Evolutionary conservation across 2,113 vertebrate genomes (phyloP).

Genomic region (Terrapene triunguis): DNA sequence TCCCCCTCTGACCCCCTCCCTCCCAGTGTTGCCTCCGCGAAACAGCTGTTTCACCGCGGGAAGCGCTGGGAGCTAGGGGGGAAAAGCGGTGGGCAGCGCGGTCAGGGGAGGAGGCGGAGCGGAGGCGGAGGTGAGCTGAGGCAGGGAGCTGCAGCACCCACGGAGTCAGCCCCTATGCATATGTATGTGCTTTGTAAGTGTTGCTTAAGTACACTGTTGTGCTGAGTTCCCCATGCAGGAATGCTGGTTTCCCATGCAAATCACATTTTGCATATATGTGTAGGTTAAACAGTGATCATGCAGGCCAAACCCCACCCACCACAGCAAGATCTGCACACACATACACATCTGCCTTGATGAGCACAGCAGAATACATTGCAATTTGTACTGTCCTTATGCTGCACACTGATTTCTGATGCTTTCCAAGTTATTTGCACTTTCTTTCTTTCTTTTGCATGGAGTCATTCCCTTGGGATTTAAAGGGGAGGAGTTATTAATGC

Average conservation of each 20-base stretch:
- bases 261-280: background rate
- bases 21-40: too few relatives aligned
- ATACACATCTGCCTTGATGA: background rate
- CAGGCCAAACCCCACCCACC: background rate
- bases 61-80: too few relatives aligned
- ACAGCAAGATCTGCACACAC: background rate
- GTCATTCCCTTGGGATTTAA: background rate
- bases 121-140: too few relatives aligned
- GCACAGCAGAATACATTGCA: background rate
- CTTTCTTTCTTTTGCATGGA: background rate
- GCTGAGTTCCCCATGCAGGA: background rate
- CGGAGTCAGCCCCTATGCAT: too few relatives aligned
- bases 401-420: background rate
- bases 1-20: too few relatives aligned
- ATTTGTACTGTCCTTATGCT: background rate
- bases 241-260: background rate
- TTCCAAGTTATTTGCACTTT: background rate
- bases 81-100: fast-evolving
- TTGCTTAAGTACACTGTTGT: background rate
- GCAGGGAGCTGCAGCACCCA: too few relatives aligned
- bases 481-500: background rate
- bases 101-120: too few relatives aligned
- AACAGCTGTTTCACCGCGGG: too few relatives aligned
- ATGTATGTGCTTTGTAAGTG: background rate
- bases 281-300: background rate